These are phyloP conservation scores for Acrocera orbiculus DNA, from an alignment of 2,888 invertebrate genomes.

Conservation along the genomic window DNA sequence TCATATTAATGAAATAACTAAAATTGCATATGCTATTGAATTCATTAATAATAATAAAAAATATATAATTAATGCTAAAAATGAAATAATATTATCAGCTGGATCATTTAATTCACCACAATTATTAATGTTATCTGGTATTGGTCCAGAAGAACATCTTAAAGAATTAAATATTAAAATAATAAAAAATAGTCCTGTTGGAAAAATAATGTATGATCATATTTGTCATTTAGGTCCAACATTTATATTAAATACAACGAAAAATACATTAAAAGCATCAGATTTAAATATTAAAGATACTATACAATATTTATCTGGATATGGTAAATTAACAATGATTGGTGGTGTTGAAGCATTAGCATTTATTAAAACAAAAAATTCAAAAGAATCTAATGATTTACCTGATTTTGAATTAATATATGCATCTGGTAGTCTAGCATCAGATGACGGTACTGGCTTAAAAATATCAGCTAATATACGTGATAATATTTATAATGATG, in stretches of 20 bases:
- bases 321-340: conserved; percentile 34
- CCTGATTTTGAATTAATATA: conserved; percentile 51
- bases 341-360: conserved; percentile 51
- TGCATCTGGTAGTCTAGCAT: conserved; percentile 42
- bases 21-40: conserved; percentile 46
- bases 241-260: conserved; percentile 12
- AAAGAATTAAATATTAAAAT: conserved; percentile 35
- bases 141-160: conserved; percentile 36
- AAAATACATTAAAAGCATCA: conserved; percentile 5
- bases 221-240: conserved; percentile 15
- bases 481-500: conserved; percentile 36
- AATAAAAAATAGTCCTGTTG: conserved; percentile 44
- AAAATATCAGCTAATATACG: conserved; percentile 38
- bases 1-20: conserved; percentile 40
- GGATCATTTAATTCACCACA: conserved; percentile 77
- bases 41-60: conserved; percentile 35
- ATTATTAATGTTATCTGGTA: conserved; percentile 68
- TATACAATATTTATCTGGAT: conserved; percentile 19
- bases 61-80: conserved; percentile 38
- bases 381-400: conserved; percentile 38
- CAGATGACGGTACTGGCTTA: conserved; percentile 39
- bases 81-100: conserved; percentile 65
- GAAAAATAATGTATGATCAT: conserved; percentile 40
- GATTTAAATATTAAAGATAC: conserved; percentile 5
- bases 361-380: conserved; percentile 41